Base-by-base conservation (phyloP, 1,140 invertebrate species). In the Cheumatopsyche charites region DNA sequence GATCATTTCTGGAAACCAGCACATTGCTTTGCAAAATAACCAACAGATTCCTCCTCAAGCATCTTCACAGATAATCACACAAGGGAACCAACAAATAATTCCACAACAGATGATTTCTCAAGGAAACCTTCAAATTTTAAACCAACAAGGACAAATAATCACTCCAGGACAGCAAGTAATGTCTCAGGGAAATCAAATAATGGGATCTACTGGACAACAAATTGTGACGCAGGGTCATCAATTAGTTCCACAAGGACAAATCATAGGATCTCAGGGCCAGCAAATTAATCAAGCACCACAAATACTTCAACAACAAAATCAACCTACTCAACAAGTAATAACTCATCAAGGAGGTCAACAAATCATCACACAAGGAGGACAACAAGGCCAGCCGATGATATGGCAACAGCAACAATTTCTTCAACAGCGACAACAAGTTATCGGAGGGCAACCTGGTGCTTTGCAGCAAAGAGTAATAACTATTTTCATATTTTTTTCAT, bases 71-170 rank as follows among this genome's bases (percentile, higher is more conserved):
- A 81, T 83, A 17, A 62, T 82, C 21, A 78, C 82, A 0, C 82
- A 84, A 68, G 81, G 79, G 12, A 81, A 81, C 0, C 83, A 83
- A 62, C 83, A 84, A 79, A 81, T 84, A n/a, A 79, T 84, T 11
- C 81, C 81, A 4, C 82, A 83, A 25, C 82, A 83, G 7, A 83
- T 83, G 26, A 80, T 82, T 0, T 79, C 83, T 67, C 80, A 80
- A 0, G 78, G 80, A 0, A 80, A 82, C 62, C 83, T 82, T 67
- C 82, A 82, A 69, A 78, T 83, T 63, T 79, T 84, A n/a, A 36
- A 29, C 6, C 71, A 73, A 21, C 80, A 81, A 0, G 81, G 81
- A 0, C 71, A 55, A 25, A 61, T 65, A 15, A 55, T 69, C 11
- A 42, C 13, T 17, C 61, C 15, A n/a, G 68, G 68, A 42, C 70